Evolutionary conservation across 2,888 invertebrate species (phyloP), one percentile per base, ranked within the genome.

Genomic region (Chalcosyrphus nemorum): DNA sequence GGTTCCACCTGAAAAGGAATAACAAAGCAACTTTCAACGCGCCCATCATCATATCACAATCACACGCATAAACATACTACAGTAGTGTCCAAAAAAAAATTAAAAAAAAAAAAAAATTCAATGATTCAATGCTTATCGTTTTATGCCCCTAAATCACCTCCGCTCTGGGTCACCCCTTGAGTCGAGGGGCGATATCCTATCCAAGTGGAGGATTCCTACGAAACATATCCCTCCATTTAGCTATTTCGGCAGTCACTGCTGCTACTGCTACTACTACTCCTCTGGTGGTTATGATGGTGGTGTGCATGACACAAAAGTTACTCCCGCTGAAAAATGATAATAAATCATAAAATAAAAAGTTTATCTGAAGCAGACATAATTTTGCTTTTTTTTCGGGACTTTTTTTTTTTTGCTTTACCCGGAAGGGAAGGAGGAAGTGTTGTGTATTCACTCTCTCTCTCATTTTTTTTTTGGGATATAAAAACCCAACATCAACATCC

Each of bases 281-380:
- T n/a, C 29, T 68, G n/a, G 50, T 6, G 38, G 56, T 41, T 21
- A 3, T 56, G 70, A 17, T 63, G 29, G 50, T 72, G 56, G 66
- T 82, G 72, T 78, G 59, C 81, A 71, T 77, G 81, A 52, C 63
- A 82, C 56, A 61, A 74, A 78, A 74, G 78, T 72, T 74, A 50
- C 54, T 72, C 82, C 78, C 72, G 72, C 66, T 82, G 78, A 72
- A 82, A 84, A 84, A 84, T 80, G 75, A 80, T 80, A 80, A 84
- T 84, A 84, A 84, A 84, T 84, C 80, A 84, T 80, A 80, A 84
- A 84, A 84, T 84, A 75, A 84, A 84, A 84, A 84, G 68, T 80
- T 80, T 84, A 75, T 75, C 80, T 75, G 80, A 75, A 59, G 72
- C 78, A 78, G 84, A 84, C 84, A 74, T 84, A 84, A 84, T 78